A percentile compares a stretch with the other conserved stretches of the same genome.
These are phyloP conservation scores for Pantherophis vulpinus DNA, from an alignment of 2,797 vertebrate genomes.

Conservation along the genomic window DNA sequence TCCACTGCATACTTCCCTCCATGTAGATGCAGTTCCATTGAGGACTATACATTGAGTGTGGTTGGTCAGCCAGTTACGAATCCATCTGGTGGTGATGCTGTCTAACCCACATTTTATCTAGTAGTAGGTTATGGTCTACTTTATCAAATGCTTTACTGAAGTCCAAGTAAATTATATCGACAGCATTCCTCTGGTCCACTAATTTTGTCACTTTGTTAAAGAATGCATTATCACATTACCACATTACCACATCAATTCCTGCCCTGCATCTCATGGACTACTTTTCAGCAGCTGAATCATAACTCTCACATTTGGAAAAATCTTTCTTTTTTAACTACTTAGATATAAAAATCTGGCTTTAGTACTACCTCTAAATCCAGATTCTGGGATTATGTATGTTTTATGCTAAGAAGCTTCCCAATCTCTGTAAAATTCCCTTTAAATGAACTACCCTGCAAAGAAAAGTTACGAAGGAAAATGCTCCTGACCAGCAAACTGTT, in stretches of 20 bases:
- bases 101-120: too few relatives aligned
- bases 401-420: not conserved
- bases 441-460: not conserved
- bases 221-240: not conserved
- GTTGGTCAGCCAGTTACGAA: too few relatives aligned
- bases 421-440: slow-evolving; percentile 1
- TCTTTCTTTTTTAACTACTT: not conserved
- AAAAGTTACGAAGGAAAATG: slow-evolving; percentile 37
- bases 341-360: not conserved
- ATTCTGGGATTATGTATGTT: not conserved
- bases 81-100: too few relatives aligned
- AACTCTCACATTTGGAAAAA: not conserved
- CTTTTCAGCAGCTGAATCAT: not conserved
- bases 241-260: not conserved
- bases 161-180: too few relatives aligned
- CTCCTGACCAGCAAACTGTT: slow-evolving; percentile 31
- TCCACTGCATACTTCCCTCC: too few relatives aligned
- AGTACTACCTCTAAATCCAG: not conserved
- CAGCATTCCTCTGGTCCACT: too few relatives aligned
- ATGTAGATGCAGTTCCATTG: too few relatives aligned
- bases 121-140: too few relatives aligned
- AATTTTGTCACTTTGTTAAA: too few relatives aligned
- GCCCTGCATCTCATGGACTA: not conserved
- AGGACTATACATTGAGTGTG: too few relatives aligned
- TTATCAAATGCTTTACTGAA: too few relatives aligned